Conservation (phyloP, 2,797 vertebrate genomes). For the Heterohyrax brucei region DNA sequence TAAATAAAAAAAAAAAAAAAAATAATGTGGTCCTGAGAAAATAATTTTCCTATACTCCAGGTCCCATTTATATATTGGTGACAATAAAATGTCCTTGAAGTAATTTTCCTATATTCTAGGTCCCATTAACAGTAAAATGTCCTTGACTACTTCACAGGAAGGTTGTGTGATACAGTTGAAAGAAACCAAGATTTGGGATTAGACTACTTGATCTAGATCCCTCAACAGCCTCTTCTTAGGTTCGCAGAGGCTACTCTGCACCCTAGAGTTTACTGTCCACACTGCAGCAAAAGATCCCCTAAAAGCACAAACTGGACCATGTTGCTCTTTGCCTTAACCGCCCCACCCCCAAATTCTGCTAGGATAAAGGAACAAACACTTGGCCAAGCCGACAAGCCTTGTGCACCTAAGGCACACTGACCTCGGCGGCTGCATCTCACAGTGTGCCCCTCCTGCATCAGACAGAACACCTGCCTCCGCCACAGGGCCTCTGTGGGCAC, state of each 20-base stretch:
- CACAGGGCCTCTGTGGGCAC: neutral
- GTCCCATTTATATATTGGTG: neutral
- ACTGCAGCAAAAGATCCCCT: neutral
- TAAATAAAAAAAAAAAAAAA: no score
- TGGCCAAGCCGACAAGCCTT: neutral
- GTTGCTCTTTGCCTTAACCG: neutral
- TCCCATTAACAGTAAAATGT: neutral
- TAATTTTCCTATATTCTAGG: neutral
- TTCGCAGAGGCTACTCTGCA: neutral
- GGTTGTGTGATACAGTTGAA: neutral
- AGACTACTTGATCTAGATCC: neutral
- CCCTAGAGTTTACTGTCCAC: neutral
- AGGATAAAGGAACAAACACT: neutral
- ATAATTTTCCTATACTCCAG: neutral
- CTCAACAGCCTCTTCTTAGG: neutral
- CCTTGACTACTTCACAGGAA: neutral
- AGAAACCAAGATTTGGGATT: neutral
- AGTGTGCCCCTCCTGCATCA: fast-evolving
- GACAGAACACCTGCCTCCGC: fast-evolving
- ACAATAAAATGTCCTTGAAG: neutral
- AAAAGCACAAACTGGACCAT: neutral
- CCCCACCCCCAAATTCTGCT: neutral
- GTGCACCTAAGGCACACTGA: neutral
- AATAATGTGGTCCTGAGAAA: neutral
- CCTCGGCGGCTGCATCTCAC: neutral